Base-by-base conservation (phyloP, 2,888 invertebrate species). In the Branchellion lobata region DNA sequence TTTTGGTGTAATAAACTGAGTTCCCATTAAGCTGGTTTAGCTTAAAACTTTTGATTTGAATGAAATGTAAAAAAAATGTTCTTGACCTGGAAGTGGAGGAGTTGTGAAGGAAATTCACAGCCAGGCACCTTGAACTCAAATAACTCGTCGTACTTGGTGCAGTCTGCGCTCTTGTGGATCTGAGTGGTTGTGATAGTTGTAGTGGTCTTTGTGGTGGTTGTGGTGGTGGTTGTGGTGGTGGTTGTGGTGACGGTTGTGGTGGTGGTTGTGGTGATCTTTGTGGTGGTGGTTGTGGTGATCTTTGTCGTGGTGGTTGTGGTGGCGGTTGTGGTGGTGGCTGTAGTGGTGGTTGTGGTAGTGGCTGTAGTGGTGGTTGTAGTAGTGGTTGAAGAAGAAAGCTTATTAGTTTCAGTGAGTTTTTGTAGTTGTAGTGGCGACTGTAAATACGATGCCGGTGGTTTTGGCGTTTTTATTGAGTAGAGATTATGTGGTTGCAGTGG, bases 101-200 rank as follows among this genome's bases (percentile, higher is more conserved):
- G 90, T 82, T 91, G 84, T 65, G 89, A 88, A 29, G 89, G 88
- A 76, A 91, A 89, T 81, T 91, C 91, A 65, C 90, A 88, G 61
- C 90, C 88, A 81, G 91, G 91, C 82, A 92, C 87, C 36, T 88
- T 89, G 82, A 90, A 93, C 82, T 92, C 89, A 86, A 93, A 93
- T 81, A 92, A 90, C 85, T 93, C 93, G 85, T 93, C 92, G 87
- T 92, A 93, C 81, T 91, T 91, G 0, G 93, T 93, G 81, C 91
- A 92, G 81, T 90, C 90, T 1, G 91, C 91, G 82, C 90, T 90
- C 83, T 91, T 90, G 84, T 92, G 92, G 69, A 93, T 87, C 90
- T 90, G 85, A 1, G n/a, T 5, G 31, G 36, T 51, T 5, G 36
- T 8, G 31, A 3, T 40, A 47, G 36, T 74, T 27, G 36, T 51